A percentile compares a stretch with the other conserved stretches of the same genome.
Conservation (phyloP, 2,888 invertebrate species). For the Volucella inflata region DNA sequence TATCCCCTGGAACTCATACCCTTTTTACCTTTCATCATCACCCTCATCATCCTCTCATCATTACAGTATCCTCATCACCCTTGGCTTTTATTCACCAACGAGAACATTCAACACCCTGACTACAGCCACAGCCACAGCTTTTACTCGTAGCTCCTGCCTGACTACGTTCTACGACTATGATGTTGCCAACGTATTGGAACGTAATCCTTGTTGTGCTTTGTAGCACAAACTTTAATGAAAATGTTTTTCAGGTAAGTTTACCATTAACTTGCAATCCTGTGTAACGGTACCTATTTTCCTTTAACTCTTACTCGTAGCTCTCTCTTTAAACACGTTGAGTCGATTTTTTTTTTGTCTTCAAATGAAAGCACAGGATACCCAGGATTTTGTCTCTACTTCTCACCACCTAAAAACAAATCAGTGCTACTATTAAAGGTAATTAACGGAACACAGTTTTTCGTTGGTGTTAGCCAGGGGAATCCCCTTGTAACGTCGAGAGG, state of each 20-base stretch:
- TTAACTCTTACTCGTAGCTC: conserved; percentile 13
- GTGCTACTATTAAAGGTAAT: conserved; percentile 75
- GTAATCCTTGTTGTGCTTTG: conserved; percentile 65
- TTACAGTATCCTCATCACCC: conserved; percentile 8
- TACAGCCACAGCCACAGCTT: background rate
- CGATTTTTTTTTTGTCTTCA: conserved; percentile 16
- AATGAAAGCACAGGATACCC: conserved; percentile 6
- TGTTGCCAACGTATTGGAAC: conserved; percentile 34
- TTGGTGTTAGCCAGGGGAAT: conserved; percentile 28
- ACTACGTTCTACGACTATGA: background rate
- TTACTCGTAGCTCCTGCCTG: background rate
- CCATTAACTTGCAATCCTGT: conserved; percentile 62
- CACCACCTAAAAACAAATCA: conserved; percentile 71
- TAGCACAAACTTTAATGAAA: conserved; percentile 70
- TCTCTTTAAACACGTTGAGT: conserved; percentile 55
- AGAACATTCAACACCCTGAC: conserved; percentile 57
- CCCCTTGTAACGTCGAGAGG: background rate
- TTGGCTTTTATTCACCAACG: conserved; percentile 10
- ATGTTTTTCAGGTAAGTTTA: conserved; percentile 75
- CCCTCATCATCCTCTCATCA: conserved; percentile 12
- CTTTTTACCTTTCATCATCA: conserved; percentile 30
- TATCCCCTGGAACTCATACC: background rate
- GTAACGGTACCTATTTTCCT: conserved; percentile 35
- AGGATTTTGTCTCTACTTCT: conserved; percentile 34
- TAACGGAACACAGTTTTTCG: conserved; percentile 68